These are phyloP conservation scores for Hydropotes inermis DNA, from an alignment of 2,113 vertebrate genomes.

Conservation along the genomic window DNA sequence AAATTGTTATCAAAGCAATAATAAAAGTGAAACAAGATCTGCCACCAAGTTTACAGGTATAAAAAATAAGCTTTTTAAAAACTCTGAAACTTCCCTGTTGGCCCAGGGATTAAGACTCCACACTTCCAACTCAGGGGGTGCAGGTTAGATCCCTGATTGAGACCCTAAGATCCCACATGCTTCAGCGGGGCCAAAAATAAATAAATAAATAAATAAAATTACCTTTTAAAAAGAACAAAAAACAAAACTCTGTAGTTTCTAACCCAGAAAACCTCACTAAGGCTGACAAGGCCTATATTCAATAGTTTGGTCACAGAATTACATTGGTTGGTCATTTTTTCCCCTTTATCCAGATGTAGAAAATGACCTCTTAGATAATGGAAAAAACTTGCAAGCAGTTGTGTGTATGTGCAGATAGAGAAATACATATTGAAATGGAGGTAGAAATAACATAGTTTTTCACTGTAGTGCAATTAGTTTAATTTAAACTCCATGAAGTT, in stretches of 20 bases:
- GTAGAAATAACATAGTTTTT: background rate
- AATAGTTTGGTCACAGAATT: background rate
- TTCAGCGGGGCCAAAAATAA: background rate
- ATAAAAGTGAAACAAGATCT: constrained; percentile 36
- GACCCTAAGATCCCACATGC: background rate
- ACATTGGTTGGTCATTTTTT: background rate
- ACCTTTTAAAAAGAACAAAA: background rate
- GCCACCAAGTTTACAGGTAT: background rate
- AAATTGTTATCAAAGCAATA: constrained; percentile 41
- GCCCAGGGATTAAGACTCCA: background rate
- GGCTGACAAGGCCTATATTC: background rate
- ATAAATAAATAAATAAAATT: background rate
- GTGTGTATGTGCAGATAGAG: no score
- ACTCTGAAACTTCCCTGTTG: background rate
- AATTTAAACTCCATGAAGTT: background rate
- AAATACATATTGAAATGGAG: background rate
- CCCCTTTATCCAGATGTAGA: background rate
- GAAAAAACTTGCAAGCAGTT: background rate
- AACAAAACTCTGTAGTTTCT: background rate
- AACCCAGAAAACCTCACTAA: constrained; percentile 10
- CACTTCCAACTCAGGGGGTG: background rate
- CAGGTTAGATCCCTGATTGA: background rate
- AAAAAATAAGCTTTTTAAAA: background rate
- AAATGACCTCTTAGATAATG: constrained; percentile 11
- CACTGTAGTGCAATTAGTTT: background rate